Evolutionary conservation across 92 coral and sea anemone genomes (phyloP).

Genomic region (Virgularia gustaviana): DNA sequence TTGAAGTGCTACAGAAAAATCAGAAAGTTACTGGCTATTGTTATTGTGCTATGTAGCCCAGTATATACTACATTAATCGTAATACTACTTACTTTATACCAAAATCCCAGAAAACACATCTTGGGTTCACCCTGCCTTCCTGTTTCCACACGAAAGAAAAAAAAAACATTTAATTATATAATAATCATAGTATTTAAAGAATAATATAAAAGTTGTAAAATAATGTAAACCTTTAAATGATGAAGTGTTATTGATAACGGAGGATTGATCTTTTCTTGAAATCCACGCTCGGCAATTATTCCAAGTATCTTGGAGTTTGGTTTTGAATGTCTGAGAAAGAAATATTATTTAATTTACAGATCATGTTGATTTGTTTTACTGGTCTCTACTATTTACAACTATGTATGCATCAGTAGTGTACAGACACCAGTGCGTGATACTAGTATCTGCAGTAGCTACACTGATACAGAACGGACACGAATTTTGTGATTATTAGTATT

Average conservation of each 20-base stretch:
- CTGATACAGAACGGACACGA: no score
- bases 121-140: slow-evolving; percentile 48
- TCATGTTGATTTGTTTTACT: background rate
- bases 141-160: no score
- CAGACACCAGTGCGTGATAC: no score
- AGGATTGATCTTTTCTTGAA: slow-evolving; percentile 78
- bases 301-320: slow-evolving; percentile 92
- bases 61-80: background rate
- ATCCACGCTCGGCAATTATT: slow-evolving; percentile 76
- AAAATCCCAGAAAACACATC: slow-evolving; percentile 19
- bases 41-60: background rate
- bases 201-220: background rate
- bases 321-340: slow-evolving; percentile 40
- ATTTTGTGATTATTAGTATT: no score
- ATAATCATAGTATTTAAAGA: no score
- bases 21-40: no score
- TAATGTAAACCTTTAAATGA: slow-evolving; percentile 76
- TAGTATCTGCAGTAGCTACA: no score
- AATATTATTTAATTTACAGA: background rate
- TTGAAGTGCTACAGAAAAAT: slow-evolving; percentile 6
- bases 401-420: no score
- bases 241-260: slow-evolving; percentile 81
- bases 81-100: slow-evolving; percentile 63
- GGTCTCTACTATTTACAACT: background rate
- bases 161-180: no score